Base-by-base conservation (phyloP, 2,113 vertebrate species). In the Syngnathoides biaculeatus region DNA sequence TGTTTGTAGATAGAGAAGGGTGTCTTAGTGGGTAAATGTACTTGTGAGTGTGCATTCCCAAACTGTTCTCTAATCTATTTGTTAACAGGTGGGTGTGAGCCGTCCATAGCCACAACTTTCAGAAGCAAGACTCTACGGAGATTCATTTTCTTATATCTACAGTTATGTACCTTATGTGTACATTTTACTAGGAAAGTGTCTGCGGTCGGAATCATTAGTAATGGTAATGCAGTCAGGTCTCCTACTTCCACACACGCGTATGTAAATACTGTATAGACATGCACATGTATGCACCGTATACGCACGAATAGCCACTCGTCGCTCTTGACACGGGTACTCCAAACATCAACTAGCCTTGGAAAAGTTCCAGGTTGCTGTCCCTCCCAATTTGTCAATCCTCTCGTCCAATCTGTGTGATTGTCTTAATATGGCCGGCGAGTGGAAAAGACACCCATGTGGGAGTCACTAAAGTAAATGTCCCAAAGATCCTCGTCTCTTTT, bases 1-100 rank as follows among this genome's bases (percentile, higher is more conserved):
- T 90, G 88, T 92, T 90, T 89, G 86, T 74, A 64, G 84, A 88
- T 73, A 67, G 77, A 83, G 74, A 73, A 64, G 74, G 77, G 76
- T 67, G 81, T 77, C 63, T 14, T 19, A 69, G 65, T 87, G 80
- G 86, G 87, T 84, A 76, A 87, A 84, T 72, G 57, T 62, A 62
- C 67, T 64, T 8, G 59, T 77, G 66, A 63, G 65, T 74, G 77
- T 74, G 52, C 30, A 9, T 64, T 74, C 63, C 67, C 62, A 30
- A 58, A 50, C 69, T 78, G 67, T 83, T 80, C 69, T 69, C 69
- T 42, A 60, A 52, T 73, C 8, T 63, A 52, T 62, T 62, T 71
- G 69, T 70, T 22, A 72, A 60, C 62, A 79, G 67, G 69, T n/a
- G 38, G 62, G 58, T 56, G 71, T 39, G 61, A 50, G 47, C 66